These are phyloP conservation scores for Drosophila pseudoananassae DNA, from an alignment of 1,140 invertebrate species.

Conservation along the genomic window DNA sequence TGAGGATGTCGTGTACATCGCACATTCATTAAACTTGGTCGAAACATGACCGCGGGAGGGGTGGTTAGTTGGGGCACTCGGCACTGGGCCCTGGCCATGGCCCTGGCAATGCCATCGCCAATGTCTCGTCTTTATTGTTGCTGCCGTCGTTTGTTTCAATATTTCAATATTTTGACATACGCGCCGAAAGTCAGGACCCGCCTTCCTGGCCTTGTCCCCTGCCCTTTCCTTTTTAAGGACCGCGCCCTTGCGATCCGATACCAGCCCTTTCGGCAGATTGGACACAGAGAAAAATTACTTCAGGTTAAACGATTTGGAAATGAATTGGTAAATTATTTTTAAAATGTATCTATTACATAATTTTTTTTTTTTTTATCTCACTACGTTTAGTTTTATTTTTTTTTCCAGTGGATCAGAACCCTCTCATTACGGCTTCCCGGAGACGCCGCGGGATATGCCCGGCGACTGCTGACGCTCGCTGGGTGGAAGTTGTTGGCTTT, in stretches of 20 bases:
- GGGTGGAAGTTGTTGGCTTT: conserved; percentile 14
- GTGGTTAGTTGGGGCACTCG: not conserved
- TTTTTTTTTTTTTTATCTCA: not conserved
- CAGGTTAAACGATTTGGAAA: not conserved
- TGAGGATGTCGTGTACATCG: conserved; percentile 76
- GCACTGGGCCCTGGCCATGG: conserved; percentile 24
- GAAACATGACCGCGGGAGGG: conserved; percentile 10
- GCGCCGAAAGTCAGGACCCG: conserved; percentile 60
- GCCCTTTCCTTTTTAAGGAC: conserved; percentile 12
- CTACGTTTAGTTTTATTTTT: not conserved
- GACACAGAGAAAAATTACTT: conserved; percentile 6
- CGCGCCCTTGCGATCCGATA: conserved; percentile 31
- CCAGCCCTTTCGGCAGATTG: conserved; percentile 23
- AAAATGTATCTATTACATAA: not conserved
- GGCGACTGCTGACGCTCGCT: conserved; percentile 33
- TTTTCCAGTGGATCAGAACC: conserved; percentile 20
- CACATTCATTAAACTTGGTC: conserved; percentile 73
- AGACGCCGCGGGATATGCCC: conserved; percentile 63
- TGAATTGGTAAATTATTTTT: not conserved
- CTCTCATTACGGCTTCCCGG: conserved; percentile 41
- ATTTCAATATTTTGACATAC: conserved; percentile 82
- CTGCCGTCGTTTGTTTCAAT: conserved; percentile 68
- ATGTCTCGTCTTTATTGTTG: conserved; percentile 30
- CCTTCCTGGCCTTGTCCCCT: conserved; percentile 16
- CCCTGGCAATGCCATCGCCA: conserved; percentile 23